Conservation (phyloP, 2,113 vertebrate species). For the Scomber scombrus region DNA sequence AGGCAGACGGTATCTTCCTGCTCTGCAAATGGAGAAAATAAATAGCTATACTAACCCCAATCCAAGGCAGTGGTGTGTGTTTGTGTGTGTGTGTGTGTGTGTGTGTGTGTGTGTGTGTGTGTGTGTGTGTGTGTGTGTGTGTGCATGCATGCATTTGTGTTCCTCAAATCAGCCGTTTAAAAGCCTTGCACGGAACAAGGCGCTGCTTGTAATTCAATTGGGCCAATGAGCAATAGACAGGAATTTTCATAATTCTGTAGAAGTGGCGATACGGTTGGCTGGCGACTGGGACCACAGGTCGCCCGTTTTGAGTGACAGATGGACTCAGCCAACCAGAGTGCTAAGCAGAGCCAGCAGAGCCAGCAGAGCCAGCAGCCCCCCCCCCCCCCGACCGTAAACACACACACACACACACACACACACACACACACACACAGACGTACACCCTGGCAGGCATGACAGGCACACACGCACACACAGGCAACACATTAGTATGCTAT, state of each 20-base stretch:
- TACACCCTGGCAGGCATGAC: slow-evolving; percentile 78
- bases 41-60: slow-evolving; percentile 42
- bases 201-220: slow-evolving; percentile 85
- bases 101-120: slow-evolving; percentile 12
- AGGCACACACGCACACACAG: slow-evolving; percentile 82
- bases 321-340: slow-evolving; percentile 91
- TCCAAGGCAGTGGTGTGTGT: slow-evolving; percentile 27
- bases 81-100: slow-evolving; percentile 2
- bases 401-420: slow-evolving; percentile 73
- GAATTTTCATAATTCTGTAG: slow-evolving; percentile 90
- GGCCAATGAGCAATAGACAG: slow-evolving; percentile 88
- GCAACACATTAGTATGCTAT: slow-evolving; percentile 71
- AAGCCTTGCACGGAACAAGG: slow-evolving; percentile 61
- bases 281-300: slow-evolving; percentile 86
- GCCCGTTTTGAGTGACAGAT: slow-evolving; percentile 92
- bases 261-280: slow-evolving; percentile 82
- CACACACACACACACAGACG: slow-evolving; percentile 47
- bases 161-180: slow-evolving; percentile 73
- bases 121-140: slow-evolving; percentile 13
- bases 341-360: slow-evolving; percentile 85
- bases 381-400: slow-evolving; percentile 40
- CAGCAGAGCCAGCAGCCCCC: no score
- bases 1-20: slow-evolving; percentile 63
- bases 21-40: slow-evolving; percentile 57
- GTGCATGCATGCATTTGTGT: slow-evolving; percentile 8